Base-by-base conservation (phyloP, 2,113 vertebrate species). In the Calyptommatus sinebrachiatus region DNA sequence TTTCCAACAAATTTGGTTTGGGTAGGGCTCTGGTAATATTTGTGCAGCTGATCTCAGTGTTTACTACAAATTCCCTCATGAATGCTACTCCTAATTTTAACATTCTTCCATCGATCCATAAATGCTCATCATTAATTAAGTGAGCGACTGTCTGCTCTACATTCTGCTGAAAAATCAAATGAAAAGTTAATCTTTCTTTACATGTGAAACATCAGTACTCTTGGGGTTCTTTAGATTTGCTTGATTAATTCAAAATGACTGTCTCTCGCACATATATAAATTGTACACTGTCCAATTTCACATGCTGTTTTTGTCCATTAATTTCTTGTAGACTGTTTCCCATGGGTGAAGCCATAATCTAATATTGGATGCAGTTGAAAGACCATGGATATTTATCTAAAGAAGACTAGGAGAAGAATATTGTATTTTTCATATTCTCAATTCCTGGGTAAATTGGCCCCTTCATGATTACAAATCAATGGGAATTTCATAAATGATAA, bases 211-310 rank as follows among this genome's bases (percentile, higher is more conserved):
- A 74, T 41, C 72, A 74, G 29, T 22, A 35, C 53, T 74, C 50
- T 29, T 12, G 35, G 5, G 5, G 22, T 61, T 41, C 29, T 74
- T 45, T 75, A 26, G 31, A 29, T 62, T 45, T 75, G 29, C 57
- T 75, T n/a, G 22, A 62, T 75, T 75, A 61, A 75, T 75, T 62
- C 41, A 62, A 75, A 62, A 75, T 75, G 73, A 41, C 29, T 26
- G 12, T 45, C 73, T 62, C 12, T 57, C 22, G 4, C 57, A 62
- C 31, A 50, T 16, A 31, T 8, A 41, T 35, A 35, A 72, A 74
- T 61, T 61, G 72, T 61, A 74, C 53, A 24, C 53, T 35, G 53
- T 35, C n/a, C 53, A 74, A 74, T 74, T 61, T 24, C 10, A 24
- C 29, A 35, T 35, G 14, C 57, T 61, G 21, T 61, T 61, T 74